Evolutionary conservation across 2,113 vertebrate species (phyloP), one percentile per base, ranked within the genome.

Genomic region (Neofelis nebulosa): DNA sequence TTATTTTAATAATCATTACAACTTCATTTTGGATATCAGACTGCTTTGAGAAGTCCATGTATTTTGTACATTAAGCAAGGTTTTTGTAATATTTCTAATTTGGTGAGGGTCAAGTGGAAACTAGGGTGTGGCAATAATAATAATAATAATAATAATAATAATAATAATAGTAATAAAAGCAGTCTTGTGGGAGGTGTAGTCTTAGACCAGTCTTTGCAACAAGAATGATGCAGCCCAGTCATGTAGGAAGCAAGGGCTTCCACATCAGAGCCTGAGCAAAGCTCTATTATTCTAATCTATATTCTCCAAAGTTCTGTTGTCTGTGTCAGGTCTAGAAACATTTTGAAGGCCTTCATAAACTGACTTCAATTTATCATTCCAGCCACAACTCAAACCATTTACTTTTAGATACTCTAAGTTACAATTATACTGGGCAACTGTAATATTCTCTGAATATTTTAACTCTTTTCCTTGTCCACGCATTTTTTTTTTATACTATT

Each of bases 41-140:
- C 3, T 94, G 29, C 71, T 88, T 92, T 63, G n/a, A 31, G 48
- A 69, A 93, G 88, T 94, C n/a, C 6, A 18, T 15, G 0, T 78
- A 65, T 80, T 29, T 95, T 74, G 36, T 81, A 55, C 29, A 93
- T 45, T 92, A 84, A 93, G 12, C 41, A 57, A 52, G 14, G 23
- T 41, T 87, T 90, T 90, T 92, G 13, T 63, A 96, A 89, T 52
- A 74, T 89, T 84, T 91, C n/a, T 89, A 76, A 82, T 83, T 83
- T 87, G 65, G 15, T 88, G 88, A 55, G 4, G 13, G 36, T 66
- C 63, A 92, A 89, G 31, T 74, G 6, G 38, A 52, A 93, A 80
- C 2, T 48, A 36, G 3, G 23, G 14, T 79, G 0, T 73, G 33
- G 36, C 27, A 65, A 55, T 68, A n/a, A 36, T 73, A 65, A 65